Conservation (phyloP, 1,140 invertebrate genomes). For the Oedothorax gibbosus region DNA sequence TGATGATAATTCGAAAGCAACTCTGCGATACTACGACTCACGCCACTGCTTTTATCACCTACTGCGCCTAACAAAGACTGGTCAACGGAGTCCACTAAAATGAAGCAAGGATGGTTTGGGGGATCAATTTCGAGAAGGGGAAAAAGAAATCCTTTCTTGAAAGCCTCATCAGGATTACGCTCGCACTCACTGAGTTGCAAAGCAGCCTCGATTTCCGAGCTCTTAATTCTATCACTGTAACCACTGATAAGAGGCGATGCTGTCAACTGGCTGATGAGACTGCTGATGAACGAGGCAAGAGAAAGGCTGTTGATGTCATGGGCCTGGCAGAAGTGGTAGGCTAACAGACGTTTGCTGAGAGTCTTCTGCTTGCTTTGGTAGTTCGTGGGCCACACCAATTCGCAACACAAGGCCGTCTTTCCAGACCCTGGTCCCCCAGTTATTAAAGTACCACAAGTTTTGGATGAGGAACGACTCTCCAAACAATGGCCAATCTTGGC, state of each 20-base stretch:
- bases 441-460: slow-evolving; percentile 81
- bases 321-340: slow-evolving; percentile 84
- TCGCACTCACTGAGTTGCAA: slow-evolving; percentile 64
- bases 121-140: slow-evolving; percentile 85
- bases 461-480: slow-evolving; percentile 78
- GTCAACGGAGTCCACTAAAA: slow-evolving; percentile 93
- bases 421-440: slow-evolving; percentile 88
- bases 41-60: slow-evolving; percentile 42
- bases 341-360: slow-evolving; percentile 81
- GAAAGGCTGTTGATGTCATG: slow-evolving; percentile 76
- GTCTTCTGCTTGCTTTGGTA: slow-evolving; percentile 81
- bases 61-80: slow-evolving; percentile 72
- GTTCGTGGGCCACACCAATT: slow-evolving; percentile 80
- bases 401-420: slow-evolving; percentile 80
- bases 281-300: slow-evolving; percentile 84
- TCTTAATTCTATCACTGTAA: slow-evolving; percentile 83
- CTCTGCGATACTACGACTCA: slow-evolving; percentile 67
- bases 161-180: slow-evolving; percentile 88
- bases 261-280: slow-evolving; percentile 83
- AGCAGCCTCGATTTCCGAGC: slow-evolving; percentile 73
- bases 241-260: slow-evolving; percentile 73
- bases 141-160: slow-evolving; percentile 88
- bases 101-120: slow-evolving; percentile 82
- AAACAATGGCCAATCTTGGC: slow-evolving; percentile 92
- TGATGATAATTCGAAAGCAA: slow-evolving; percentile 90